Conservation (phyloP, 2,888 invertebrate species). For the Oxytorus armatus region DNA sequence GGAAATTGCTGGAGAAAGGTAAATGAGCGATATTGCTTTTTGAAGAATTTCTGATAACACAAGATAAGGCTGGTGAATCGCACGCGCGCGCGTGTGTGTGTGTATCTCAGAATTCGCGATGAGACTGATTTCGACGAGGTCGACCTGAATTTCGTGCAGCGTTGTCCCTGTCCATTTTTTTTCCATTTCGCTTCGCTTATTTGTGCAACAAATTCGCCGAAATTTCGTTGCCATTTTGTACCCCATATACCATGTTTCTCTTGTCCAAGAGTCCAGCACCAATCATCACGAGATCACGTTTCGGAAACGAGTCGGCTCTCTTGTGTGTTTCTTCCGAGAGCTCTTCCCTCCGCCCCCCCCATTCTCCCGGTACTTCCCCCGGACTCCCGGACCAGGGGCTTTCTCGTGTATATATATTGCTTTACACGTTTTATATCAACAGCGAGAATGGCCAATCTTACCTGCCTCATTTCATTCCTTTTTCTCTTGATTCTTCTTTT, state of each 20-base stretch:
- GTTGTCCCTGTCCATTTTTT: conserved; percentile 37
- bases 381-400: conserved; percentile 58
- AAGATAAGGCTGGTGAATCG: conserved; percentile 34
- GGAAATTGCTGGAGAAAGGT: background rate
- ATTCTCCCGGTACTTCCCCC: conserved; percentile 35
- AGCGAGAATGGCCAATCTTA: conserved; percentile 40
- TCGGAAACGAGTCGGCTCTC: conserved; percentile 68
- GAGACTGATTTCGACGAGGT: conserved; percentile 31
- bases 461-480: conserved; percentile 57
- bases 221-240: conserved; percentile 61
- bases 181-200: conserved; percentile 18
- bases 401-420: conserved; percentile 57
- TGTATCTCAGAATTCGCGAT: conserved; percentile 61
- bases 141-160: conserved; percentile 52
- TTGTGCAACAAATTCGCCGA: conserved; percentile 54
- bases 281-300: conserved; percentile 70
- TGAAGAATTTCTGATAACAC: conserved; percentile 42
- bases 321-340: conserved; percentile 64
- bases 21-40: background rate
- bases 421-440: conserved; percentile 62
- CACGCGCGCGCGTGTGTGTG: conserved; percentile 17
- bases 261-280: conserved; percentile 62
- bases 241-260: conserved; percentile 54
- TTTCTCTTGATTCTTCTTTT: conserved; percentile 54
- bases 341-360: conserved; percentile 24